Base-by-base conservation (phyloP, 2,797 vertebrate species). In the Arremon aurantiirostris region DNA sequence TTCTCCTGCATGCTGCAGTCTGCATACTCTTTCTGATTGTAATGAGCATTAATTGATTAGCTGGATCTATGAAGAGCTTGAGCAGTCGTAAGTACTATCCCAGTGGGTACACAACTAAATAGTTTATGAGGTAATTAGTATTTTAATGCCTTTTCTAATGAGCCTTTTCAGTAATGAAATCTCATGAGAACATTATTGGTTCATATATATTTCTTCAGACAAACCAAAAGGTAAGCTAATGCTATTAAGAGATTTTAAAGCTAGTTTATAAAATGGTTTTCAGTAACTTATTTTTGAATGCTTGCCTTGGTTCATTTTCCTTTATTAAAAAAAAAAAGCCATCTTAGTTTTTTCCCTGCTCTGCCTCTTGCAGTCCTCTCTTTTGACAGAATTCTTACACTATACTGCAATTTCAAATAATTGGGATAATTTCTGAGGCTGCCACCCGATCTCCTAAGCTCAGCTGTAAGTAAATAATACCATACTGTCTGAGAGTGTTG, bases 31-130 rank as follows among this genome's bases (percentile, higher is more conserved):
- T 97, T 98, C 89, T 95, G 90, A 95, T 98, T 97, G 97, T 99
- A 99, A 99, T 99, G 99, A 99, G 98, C 98, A 98, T 98, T 99
- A 99, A 99, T 99, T 99, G 99, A 99, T 99, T 99, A 99, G 98
- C 98, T 98, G 98, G 98, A 97, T 98, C 98, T 97, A 96, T 97
- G 96, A 98, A 98, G 98, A 98, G 98, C 98, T 98, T 97, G 97
- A 98, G 98, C 98, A 95, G 96, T 97, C 97, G 32, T 98, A 98
- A 98, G 98, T 98, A 98, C 98, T 98, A 97, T 99, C 98, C 99
- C 98, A 98, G 97, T 97, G 98, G 98, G 98, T 97, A 96, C 96
- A 96, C 97, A 98, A 93, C 98, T 99, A 99, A 99, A 99, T 99
- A 99, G 98, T 99, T 99, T 99, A 99, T 99, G 99, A 99, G 98